Percentiles rank a stretch among this genome's conserved stretches.
Evolutionary conservation across 2,797 vertebrate species (phyloP).

Genomic region (Sebastes dallii): DNA sequence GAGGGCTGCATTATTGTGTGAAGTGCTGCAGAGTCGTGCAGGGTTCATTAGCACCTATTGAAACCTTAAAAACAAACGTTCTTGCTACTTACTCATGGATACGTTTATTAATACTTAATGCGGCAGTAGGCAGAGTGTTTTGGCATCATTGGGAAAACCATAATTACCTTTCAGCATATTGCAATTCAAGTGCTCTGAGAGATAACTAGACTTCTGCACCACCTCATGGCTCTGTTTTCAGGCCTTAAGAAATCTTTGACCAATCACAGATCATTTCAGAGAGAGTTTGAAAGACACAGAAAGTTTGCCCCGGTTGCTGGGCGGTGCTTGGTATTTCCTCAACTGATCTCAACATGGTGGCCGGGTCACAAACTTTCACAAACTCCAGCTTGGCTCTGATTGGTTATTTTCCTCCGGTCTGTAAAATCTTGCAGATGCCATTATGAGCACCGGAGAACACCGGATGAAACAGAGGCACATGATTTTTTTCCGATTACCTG

Average conservation of each 20-base stretch:
- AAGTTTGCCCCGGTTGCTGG: background rate
- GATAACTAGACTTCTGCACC: background rate
- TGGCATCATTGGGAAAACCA: background rate
- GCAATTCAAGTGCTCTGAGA: background rate
- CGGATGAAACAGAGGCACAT: rapidly evolving
- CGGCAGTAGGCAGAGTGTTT: background rate
- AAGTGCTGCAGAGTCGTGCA: background rate
- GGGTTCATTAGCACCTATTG: background rate
- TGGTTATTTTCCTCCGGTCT: no score
- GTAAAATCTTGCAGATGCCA: no score
- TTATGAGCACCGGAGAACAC: no score
- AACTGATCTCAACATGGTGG: background rate
- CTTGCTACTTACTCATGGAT: background rate
- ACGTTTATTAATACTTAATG: background rate
- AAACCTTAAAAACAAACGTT: background rate
- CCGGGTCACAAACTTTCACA: no score
- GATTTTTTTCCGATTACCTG: no score
- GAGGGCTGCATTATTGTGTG: background rate
- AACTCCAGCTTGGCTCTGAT: no score
- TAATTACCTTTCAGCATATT: background rate
- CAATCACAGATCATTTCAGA: background rate
- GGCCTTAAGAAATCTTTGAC: background rate
- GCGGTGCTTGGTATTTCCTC: background rate
- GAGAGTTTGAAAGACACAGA: background rate
- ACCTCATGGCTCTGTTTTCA: background rate